Evolutionary conservation across 2,797 vertebrate genomes (phyloP).

Genomic region (Typhlichthys subterraneus): DNA sequence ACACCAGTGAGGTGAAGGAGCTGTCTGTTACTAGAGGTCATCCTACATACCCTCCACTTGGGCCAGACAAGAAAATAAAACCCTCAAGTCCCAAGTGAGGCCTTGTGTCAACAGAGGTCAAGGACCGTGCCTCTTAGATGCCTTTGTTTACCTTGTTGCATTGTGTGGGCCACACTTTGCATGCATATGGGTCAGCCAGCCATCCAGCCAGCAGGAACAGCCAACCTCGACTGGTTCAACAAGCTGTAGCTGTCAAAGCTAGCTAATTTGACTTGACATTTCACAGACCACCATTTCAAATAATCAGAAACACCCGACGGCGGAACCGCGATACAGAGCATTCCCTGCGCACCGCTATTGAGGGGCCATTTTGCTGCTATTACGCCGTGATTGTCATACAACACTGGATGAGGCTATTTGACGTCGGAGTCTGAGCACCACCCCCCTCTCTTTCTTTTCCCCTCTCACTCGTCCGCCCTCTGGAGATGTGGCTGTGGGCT

Average conservation of each 20-base stretch:
- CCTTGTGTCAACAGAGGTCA: constrained; percentile 70
- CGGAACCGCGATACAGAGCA: constrained; percentile 41
- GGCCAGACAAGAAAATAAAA: constrained; percentile 50
- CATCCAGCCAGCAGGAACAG: not conserved
- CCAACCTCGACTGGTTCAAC: constrained; percentile 60
- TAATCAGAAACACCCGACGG: constrained; percentile 95
- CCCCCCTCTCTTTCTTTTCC: constrained; percentile 3
- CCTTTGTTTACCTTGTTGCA: constrained; percentile 71
- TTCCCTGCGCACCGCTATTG: constrained; percentile 73
- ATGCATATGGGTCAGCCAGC: constrained; percentile 38
- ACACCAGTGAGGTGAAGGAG: constrained; percentile 33
- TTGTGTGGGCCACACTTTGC: constrained; percentile 71
- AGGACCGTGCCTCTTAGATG: constrained; percentile 56
- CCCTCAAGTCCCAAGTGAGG: constrained; percentile 42
- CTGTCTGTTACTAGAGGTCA: constrained; percentile 51
- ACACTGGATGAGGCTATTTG: constrained; percentile 76
- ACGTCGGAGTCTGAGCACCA: constrained; percentile 50
- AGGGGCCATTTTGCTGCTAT: constrained; percentile 91
- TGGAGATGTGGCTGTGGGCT: constrained; percentile 66
- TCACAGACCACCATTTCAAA: constrained; percentile 89
- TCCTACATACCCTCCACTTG: constrained; percentile 46
- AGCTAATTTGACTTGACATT: constrained; percentile 96
- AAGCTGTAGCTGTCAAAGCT: constrained; percentile 92
- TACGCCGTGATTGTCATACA: constrained; percentile 89
- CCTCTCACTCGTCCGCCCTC: constrained; percentile 15